Base-by-base conservation (phyloP, 1,140 invertebrate genomes). In the Tetranychus cinnabarinus region DNA sequence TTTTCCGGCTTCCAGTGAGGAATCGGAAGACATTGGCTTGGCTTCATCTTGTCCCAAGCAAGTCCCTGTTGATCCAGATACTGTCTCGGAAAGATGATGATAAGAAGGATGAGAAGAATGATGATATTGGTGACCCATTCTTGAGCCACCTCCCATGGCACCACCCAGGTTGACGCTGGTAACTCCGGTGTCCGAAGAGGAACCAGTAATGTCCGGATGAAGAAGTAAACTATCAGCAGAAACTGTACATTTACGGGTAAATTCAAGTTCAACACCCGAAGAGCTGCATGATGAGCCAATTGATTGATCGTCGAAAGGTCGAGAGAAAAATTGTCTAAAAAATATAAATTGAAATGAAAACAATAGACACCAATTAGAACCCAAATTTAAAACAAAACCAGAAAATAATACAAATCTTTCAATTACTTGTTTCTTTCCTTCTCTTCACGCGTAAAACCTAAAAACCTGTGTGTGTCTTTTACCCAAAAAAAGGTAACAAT, bases 261-360 rank as follows among this genome's bases (percentile, higher is more conserved):
- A 68, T 35, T 69, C 67, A 58, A 69, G 67, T 0, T 63, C 55
- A 12, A 68, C 12, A 23, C 63, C 64, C 6, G 54, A 50, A 36
- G 62, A 34, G 34, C 54, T 58, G 39, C 63, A 63, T 35, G 63
- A 64, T 36, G 55, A 56, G n/a, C 55, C 34, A 56, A 15, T 33
- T 36, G 55, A 56, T 37, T 56, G 55, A 52, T 63, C 58, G 39
- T 61, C 34, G 31, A 50, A 42, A 8, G 62, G 58, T 48, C 61
- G 35, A 15, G 42, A 50, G 23, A 52, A 52, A 33, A 52, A 33
- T 31, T 31, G 5, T n/a, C 13, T 15, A 23, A 23, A 23, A 23
- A 23, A 23, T 23, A 23, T 23, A 23, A 23, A 23, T 23, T 23
- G 46, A 47, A 47, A 15, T 15, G 7, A 47, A 47, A 47, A 47